Conservation (phyloP, 2,888 invertebrate species). For the Amblyjoppa proteus region DNA sequence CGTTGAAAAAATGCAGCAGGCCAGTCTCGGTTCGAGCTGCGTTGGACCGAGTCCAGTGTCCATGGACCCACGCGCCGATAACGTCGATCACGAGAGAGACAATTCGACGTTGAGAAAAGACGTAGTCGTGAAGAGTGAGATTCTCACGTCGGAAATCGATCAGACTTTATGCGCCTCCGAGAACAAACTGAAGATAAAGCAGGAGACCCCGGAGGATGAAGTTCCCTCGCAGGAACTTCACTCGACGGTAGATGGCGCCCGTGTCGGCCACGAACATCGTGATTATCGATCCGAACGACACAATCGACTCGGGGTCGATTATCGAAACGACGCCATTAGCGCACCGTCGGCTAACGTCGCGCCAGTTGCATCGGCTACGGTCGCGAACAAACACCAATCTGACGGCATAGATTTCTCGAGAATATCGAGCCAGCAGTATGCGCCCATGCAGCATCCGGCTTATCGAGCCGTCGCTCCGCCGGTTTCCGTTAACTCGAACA, state of each 20-base stretch:
- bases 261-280: constrained; percentile 8
- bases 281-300: constrained; percentile 31
- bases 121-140: constrained; percentile 71
- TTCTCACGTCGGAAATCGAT: constrained; percentile 63
- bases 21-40: constrained; percentile 74
- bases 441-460: constrained; percentile 69
- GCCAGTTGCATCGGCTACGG: neutral
- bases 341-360: neutral
- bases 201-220: constrained; percentile 71
- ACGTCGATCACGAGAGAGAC: constrained; percentile 40
- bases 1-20: constrained; percentile 78
- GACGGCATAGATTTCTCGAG: constrained; percentile 69
- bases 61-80: constrained; percentile 48
- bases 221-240: constrained; percentile 10
- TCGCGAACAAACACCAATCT: constrained; percentile 27
- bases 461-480: constrained; percentile 66
- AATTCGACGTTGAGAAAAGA: constrained; percentile 47
- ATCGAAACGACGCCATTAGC: constrained; percentile 49
- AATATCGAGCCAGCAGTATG: constrained; percentile 62
- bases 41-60: constrained; percentile 18
- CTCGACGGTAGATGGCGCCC: constrained; percentile 18
- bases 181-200: constrained; percentile 76
- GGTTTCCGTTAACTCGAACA: constrained; percentile 50
- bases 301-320: constrained; percentile 25
- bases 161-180: constrained; percentile 32